Conservation (phyloP, 1,140 invertebrate species). For the Colletes gigas region DNA sequence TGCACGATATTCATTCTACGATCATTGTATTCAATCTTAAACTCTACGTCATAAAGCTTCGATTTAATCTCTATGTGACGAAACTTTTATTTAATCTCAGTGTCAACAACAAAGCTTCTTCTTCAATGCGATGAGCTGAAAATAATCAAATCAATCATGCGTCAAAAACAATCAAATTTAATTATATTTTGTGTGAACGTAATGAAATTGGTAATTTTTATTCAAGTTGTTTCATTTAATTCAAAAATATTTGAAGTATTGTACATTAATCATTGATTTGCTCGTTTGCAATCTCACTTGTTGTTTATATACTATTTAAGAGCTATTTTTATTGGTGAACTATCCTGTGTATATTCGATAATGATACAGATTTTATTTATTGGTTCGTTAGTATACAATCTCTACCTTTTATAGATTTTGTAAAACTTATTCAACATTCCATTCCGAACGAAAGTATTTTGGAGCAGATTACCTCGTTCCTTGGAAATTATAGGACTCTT, state of each 20-base stretch:
- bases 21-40: slow-evolving; percentile 12
- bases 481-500: slow-evolving; percentile 62
- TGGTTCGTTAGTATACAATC: no score
- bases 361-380: no score
- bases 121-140: neutral
- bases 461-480: slow-evolving; percentile 65
- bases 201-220: neutral
- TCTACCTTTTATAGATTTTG: no score
- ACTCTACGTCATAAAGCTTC: no score
- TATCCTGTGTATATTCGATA: neutral
- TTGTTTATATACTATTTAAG: neutral
- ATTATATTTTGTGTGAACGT: neutral
- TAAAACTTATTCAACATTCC: slow-evolving; percentile 4
- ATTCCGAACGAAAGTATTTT: slow-evolving; percentile 1
- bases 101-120: neutral
- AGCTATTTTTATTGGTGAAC: slow-evolving; percentile 15
- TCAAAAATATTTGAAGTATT: neutral
- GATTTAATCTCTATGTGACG: no score
- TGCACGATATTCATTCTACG: slow-evolving; percentile 44
- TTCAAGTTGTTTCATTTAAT: slow-evolving; percentile 4
- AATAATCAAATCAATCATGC: slow-evolving; percentile 2
- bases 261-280: neutral
- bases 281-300: neutral
- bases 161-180: neutral
- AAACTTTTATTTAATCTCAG: neutral